Conservation (phyloP, 2,888 invertebrate species). For the Drosophila longiperda region DNA sequence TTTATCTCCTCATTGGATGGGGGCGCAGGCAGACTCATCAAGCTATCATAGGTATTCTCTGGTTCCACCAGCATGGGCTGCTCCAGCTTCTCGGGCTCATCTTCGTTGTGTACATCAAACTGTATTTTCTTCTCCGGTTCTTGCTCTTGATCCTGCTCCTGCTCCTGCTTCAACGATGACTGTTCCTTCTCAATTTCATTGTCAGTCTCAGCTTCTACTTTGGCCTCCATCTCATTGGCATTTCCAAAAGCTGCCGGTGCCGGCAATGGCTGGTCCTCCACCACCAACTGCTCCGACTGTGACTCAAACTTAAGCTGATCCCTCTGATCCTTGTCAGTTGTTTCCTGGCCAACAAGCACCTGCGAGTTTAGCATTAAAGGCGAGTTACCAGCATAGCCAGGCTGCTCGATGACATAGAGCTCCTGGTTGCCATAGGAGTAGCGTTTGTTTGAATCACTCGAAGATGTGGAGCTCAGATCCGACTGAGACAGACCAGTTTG, state of each 20-base stretch:
- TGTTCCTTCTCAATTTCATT: not conserved
- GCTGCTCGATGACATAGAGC: constrained; percentile 90
- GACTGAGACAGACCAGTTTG: constrained; percentile 93
- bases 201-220: constrained; percentile 2
- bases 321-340: constrained; percentile 54
- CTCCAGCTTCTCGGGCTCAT: not conserved
- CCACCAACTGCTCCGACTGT: not conserved
- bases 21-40: constrained; percentile 84
- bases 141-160: not conserved
- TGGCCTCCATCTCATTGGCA: not conserved
- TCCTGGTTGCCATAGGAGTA: constrained; percentile 93
- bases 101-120: not conserved
- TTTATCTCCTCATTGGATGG: constrained; percentile 84
- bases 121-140: not conserved
- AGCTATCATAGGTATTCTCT: constrained; percentile 83
- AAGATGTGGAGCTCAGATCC: constrained; percentile 90
- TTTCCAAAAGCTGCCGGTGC: constrained; percentile 40
- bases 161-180: not conserved
- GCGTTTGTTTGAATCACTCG: constrained; percentile 89
- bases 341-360: constrained; percentile 39
- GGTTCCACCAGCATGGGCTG: constrained; percentile 28
- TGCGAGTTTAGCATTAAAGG: constrained; percentile 51
- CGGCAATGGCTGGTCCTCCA: constrained; percentile 25
- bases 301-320: not conserved
- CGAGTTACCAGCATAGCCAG: constrained; percentile 87